A percentile compares a stretch with the other conserved stretches of the same genome.
Evolutionary conservation across 2,797 vertebrate species (phyloP).

Genomic region (Balearica regulorum): DNA sequence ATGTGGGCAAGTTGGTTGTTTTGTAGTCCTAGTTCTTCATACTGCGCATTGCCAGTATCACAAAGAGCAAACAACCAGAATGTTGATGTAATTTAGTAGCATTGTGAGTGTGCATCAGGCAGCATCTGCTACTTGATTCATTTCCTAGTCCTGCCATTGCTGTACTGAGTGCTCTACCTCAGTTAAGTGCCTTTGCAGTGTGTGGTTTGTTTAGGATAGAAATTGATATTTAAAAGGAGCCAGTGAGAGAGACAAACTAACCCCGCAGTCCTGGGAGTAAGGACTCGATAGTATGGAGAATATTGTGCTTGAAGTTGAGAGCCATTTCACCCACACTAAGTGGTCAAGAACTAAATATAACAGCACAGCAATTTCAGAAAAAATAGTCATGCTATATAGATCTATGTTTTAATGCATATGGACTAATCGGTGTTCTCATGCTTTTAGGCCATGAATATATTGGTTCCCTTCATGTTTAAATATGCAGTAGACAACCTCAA

Average conservation of each 20-base stretch:
- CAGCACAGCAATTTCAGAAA: neutral
- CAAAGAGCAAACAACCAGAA: neutral
- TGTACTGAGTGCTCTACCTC: neutral
- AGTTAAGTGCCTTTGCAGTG: neutral
- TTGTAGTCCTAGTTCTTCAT: neutral
- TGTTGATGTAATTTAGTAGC: neutral
- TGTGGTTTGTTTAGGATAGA: neutral
- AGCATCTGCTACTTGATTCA: neutral
- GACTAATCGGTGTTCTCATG: slow-evolving; percentile 53
- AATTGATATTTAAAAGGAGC: neutral
- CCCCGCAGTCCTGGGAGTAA: neutral
- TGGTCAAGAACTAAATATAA: neutral
- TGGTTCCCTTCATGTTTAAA: slow-evolving; percentile 99
- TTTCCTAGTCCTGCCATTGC: neutral
- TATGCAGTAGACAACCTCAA: slow-evolving; percentile 96
- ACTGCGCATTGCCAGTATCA: neutral
- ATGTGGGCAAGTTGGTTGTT: neutral
- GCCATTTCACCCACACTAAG: neutral
- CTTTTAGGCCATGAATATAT: slow-evolving; percentile 91
- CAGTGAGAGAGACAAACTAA: neutral
- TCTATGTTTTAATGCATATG: neutral
- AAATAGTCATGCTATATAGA: neutral
- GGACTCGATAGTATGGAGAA: neutral
- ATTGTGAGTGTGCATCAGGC: neutral
- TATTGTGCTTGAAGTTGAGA: neutral